Conservation (phyloP, 1,140 invertebrate genomes). For the Trichonephila clavata region DNA sequence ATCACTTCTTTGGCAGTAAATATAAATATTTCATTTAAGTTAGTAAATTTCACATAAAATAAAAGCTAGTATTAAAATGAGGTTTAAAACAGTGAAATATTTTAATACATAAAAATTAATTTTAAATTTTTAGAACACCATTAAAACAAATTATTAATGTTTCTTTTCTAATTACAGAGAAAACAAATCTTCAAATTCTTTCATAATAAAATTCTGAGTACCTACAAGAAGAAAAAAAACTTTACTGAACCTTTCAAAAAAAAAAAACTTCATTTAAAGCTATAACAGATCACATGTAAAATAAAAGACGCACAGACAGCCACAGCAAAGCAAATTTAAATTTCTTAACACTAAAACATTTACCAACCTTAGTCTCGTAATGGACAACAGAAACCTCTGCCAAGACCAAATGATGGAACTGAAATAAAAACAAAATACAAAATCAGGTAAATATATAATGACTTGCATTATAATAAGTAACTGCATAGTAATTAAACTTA, state of each 20-base stretch:
- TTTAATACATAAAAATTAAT: too few relatives aligned
- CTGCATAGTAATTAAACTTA: conserved; percentile 78
- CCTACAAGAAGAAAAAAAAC: neutral
- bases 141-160: too few relatives aligned
- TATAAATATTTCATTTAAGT: too few relatives aligned
- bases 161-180: too few relatives aligned
- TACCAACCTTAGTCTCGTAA: conserved; percentile 60
- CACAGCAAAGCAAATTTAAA: conserved; percentile 61
- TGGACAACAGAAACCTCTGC: conserved; percentile 68
- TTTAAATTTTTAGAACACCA: too few relatives aligned
- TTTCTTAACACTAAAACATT: neutral
- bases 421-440: conserved; percentile 45
- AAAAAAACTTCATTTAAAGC: conserved; percentile 24
- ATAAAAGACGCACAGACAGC: conserved; percentile 56
- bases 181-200: too few relatives aligned
- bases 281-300: conserved; percentile 48
- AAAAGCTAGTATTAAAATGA: too few relatives aligned
- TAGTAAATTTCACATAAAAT: too few relatives aligned
- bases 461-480: too few relatives aligned
- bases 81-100: too few relatives aligned
- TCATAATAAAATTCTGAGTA: too few relatives aligned
- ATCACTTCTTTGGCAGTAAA: too few relatives aligned
- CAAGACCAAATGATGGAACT: conserved; percentile 78
- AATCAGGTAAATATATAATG: neutral
- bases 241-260: conserved; percentile 75